phyloP scores from a whole-genome alignment of 1,140 invertebrate genomes.

The Drosophila ironensis region DNA sequence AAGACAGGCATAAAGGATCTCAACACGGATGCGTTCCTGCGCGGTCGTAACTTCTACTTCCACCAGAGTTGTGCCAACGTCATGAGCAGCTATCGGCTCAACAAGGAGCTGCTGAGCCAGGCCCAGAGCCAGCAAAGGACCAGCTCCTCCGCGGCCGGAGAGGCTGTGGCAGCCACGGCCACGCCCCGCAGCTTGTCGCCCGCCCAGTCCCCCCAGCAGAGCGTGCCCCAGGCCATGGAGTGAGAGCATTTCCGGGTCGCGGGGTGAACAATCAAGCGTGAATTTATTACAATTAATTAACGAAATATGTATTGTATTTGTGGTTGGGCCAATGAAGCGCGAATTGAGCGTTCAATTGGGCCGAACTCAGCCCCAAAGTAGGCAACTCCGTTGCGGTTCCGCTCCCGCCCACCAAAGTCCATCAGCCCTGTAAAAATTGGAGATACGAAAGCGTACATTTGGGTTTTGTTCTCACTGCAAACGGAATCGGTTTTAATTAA shows the following conservation, averaged over 20 bases:
- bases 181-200: conserved; percentile 65
- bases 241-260: no score
- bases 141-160: conserved; percentile 23
- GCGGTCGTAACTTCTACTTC: conserved; percentile 80
- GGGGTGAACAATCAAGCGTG: conserved; percentile 66
- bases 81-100: conserved; percentile 77
- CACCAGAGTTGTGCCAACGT: conserved; percentile 81
- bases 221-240: conserved; percentile 54
- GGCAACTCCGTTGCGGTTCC: conserved; percentile 18
- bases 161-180: conserved; percentile 29
- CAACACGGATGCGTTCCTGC: conserved; percentile 75
- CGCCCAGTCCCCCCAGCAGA: conserved; percentile 67
- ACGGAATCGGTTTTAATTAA: conserved; percentile 36
- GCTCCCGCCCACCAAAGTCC: neutral
- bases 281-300: conserved; percentile 78
- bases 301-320: conserved; percentile 51
- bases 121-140: conserved; percentile 53
- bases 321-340: conserved; percentile 68
- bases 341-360: conserved; percentile 48
- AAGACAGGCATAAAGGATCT: conserved; percentile 82
- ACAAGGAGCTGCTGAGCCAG: conserved; percentile 72
- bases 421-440: conserved; percentile 42
- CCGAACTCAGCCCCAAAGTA: conserved; percentile 35
- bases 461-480: conserved; percentile 23
- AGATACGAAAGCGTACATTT: conserved; percentile 2